Percentiles rank a stretch among this genome's conserved stretches.
Evolutionary conservation across 2,113 vertebrate species (phyloP).

Genomic region (Struthidea cinerea): DNA sequence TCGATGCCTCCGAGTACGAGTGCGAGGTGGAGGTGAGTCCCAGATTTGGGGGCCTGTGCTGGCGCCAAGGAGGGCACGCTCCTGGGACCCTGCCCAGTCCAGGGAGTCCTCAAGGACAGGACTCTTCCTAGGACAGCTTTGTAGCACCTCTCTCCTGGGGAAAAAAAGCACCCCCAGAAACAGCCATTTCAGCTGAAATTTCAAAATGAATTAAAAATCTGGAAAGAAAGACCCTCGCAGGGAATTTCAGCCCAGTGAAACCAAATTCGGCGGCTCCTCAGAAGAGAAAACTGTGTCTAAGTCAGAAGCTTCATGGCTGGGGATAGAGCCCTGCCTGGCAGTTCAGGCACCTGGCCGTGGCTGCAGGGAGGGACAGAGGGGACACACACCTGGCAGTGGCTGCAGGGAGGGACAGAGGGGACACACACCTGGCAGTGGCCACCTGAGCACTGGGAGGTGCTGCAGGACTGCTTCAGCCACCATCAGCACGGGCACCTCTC

Average conservation of each 20-base stretch:
- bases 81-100: not conserved
- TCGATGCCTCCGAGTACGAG: conserved; percentile 87
- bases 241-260: not conserved
- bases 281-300: not conserved
- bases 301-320: not conserved
- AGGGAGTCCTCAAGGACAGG: not conserved
- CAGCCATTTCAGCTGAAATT: not conserved
- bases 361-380: not conserved
- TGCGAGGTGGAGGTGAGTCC: conserved; percentile 88
- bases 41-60: not conserved
- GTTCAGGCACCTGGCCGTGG: not conserved
- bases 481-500: fast-evolving
- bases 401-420: not conserved
- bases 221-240: not conserved
- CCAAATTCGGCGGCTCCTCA: not conserved
- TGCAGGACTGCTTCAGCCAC: not conserved
- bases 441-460: not conserved
- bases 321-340: not conserved
- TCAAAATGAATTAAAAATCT: not conserved
- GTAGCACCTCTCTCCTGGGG: not conserved
- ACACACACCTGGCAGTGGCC: not conserved
- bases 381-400: not conserved
- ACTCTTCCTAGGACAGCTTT: not conserved
- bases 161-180: not conserved
- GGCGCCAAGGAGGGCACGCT: not conserved